phyloP scores from a whole-genome alignment of 2,797 vertebrate species.

The Sternarchorhynchus goeldii region DNA sequence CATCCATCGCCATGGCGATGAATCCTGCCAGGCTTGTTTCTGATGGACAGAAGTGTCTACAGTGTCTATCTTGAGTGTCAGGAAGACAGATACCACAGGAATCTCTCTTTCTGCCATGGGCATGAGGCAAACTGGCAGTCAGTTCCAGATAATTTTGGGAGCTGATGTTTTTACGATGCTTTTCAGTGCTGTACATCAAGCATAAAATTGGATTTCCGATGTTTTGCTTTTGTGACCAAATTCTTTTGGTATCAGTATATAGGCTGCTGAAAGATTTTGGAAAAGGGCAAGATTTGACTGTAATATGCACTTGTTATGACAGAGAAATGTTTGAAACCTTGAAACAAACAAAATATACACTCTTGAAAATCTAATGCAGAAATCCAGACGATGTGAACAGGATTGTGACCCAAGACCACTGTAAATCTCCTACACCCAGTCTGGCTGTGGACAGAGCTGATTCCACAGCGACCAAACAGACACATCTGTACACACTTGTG shows the following conservation, averaged over 20 bases:
- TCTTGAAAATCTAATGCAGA: too few species aligned
- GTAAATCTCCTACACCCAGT: too few species aligned
- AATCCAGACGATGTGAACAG: too few species aligned
- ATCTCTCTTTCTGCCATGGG: constrained; percentile 53
- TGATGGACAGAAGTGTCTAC: constrained; percentile 52
- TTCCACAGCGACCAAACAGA: too few species aligned
- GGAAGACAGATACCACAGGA: constrained; percentile 22
- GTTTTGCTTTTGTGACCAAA: neutral
- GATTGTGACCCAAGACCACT: too few species aligned
- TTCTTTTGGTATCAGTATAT: too few species aligned
- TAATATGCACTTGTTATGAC: too few species aligned
- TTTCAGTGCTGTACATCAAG: neutral
- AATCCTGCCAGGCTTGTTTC: constrained; percentile 35
- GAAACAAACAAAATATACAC: too few species aligned
- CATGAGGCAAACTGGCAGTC: constrained; percentile 24
- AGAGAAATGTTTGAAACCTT: too few species aligned
- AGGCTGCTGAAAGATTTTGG: too few species aligned
- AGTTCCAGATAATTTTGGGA: constrained; percentile 20
- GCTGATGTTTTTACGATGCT: neutral
- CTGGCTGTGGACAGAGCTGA: too few species aligned
- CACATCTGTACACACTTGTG: neutral
- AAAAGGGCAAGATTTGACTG: too few species aligned
- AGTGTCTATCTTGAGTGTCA: constrained; percentile 48
- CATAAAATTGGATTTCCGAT: neutral
- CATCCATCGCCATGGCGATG: constrained; percentile 56